A percentile compares a stretch with the other conserved stretches of the same genome.
phyloP scores from a whole-genome alignment of 2,797 vertebrate species.

The Sandelia bainsii region DNA sequence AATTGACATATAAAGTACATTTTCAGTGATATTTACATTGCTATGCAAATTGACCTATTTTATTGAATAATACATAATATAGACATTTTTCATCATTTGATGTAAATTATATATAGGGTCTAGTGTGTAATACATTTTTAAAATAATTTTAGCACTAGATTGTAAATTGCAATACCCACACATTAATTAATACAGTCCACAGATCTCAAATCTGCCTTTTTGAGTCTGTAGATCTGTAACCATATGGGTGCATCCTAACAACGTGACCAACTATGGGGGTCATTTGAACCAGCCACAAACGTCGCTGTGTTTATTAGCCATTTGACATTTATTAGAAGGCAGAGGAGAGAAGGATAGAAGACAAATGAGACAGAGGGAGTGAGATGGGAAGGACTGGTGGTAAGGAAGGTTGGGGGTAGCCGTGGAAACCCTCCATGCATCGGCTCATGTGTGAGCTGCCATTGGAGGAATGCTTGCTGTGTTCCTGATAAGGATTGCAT shows the following conservation, averaged over 20 bases:
- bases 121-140: background rate
- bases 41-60: conserved; percentile 15
- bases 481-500: conserved; percentile 64
- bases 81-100: background rate
- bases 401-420: conserved; percentile 74
- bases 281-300: conserved; percentile 39
- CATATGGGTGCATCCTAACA: conserved; percentile 48
- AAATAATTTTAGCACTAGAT: too few species aligned
- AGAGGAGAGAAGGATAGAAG: conserved; percentile 39
- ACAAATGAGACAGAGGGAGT: background rate
- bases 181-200: background rate
- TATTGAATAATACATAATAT: background rate
- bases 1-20: conserved; percentile 49
- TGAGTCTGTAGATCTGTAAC: conserved; percentile 17
- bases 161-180: background rate
- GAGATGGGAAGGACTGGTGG: conserved; percentile 36
- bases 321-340: conserved; percentile 78
- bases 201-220: conserved; percentile 15
- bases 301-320: conserved; percentile 64
- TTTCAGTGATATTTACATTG: conserved; percentile 18
- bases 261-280: conserved; percentile 51
- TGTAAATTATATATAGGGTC: background rate
- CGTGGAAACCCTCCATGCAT: conserved; percentile 81
- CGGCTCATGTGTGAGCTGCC: conserved; percentile 49
- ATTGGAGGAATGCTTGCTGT: conserved; percentile 69